Conservation (phyloP, 2,888 invertebrate genomes). For the Coenonympha glycerion region DNA sequence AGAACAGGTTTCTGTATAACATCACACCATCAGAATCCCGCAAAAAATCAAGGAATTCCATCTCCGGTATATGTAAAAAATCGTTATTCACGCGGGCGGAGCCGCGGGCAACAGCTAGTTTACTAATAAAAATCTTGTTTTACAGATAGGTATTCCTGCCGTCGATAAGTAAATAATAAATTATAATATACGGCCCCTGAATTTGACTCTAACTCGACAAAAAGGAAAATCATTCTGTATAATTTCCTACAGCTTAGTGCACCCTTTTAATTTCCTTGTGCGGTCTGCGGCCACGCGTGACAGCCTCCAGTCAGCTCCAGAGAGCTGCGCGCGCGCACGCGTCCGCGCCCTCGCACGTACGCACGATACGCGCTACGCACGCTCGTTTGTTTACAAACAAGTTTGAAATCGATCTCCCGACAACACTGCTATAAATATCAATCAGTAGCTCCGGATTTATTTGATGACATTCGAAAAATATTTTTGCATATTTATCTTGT, state of each 20-base stretch:
- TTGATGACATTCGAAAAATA: background rate
- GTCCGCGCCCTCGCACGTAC: conserved; percentile 40
- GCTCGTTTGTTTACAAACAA: conserved; percentile 60
- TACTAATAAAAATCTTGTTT: no score
- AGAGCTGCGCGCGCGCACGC: conserved; percentile 69
- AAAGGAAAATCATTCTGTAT: no score
- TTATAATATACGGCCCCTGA: no score
- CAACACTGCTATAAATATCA: background rate
- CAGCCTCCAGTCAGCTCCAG: conserved; percentile 69
- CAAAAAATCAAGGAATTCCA: no score
- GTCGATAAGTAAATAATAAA: no score
- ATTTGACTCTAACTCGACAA: no score
- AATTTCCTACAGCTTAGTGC: background rate
- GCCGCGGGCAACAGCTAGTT: no score
- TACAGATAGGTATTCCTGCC: no score
- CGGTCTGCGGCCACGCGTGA: conserved; percentile 48
- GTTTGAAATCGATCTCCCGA: conserved; percentile 10
- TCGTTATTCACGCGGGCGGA: no score
- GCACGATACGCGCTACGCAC: conserved; percentile 35
- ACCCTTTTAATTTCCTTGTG: conserved; percentile 33
- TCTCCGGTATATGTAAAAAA: no score
- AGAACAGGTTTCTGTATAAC: no score
- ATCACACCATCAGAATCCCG: no score
- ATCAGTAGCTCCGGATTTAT: background rate
- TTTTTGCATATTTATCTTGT: conserved; percentile 8